Evolutionary conservation across 2,888 invertebrate species (phyloP).

Genomic region (Epirrhoe alternata): DNA sequence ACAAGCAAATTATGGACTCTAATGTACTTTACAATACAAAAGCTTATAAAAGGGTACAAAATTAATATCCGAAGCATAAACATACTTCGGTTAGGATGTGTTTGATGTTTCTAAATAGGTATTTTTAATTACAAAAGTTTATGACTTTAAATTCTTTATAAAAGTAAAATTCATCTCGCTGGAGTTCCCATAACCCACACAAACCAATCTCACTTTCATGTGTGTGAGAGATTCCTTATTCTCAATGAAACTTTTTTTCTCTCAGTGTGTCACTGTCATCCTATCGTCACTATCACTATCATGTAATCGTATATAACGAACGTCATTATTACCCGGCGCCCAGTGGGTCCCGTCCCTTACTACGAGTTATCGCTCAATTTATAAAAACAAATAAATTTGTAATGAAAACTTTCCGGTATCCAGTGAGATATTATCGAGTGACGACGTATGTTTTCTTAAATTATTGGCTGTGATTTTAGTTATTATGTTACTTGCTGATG

Average conservation of each 20-base stretch:
- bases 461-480: conserved; percentile 30
- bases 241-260: conserved; percentile 33
- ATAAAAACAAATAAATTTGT: conserved; percentile 51
- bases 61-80: no score
- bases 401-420: conserved; percentile 40
- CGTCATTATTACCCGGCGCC: conserved; percentile 62
- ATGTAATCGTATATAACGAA: conserved; percentile 69
- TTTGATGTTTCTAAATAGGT: no score
- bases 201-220: neutral
- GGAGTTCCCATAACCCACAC: no score
- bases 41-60: no score
- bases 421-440: conserved; percentile 38
- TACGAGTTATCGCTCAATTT: conserved; percentile 75
- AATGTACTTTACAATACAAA: no score
- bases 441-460: conserved; percentile 34
- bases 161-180: no score
- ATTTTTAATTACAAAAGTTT: no score
- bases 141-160: no score
- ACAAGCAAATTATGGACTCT: no score
- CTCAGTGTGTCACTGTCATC: conserved; percentile 24
- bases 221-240: neutral
- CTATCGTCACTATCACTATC: conserved; percentile 36
- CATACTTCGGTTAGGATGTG: no score
- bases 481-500: conserved; percentile 28
- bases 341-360: conserved; percentile 62